A percentile compares a stretch with the other conserved stretches of the same genome.
Conservation (phyloP, 2,888 invertebrate genomes). For the Masnerella sp. region DNA sequence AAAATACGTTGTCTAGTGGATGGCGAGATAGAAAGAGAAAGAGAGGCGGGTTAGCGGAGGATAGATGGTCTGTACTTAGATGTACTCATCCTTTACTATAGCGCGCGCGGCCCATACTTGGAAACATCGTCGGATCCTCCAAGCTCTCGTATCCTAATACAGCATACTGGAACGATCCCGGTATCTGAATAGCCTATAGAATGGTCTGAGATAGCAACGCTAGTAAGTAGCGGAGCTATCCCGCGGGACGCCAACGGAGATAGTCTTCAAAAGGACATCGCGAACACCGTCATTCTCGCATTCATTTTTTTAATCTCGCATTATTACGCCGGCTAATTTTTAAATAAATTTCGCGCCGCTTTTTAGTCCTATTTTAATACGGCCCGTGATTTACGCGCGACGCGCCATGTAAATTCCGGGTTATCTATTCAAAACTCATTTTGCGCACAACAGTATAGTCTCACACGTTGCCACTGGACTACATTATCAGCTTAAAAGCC, state of each 20-base stretch:
- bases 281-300: constrained; percentile 70
- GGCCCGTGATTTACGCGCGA: constrained; percentile 1
- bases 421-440: constrained; percentile 24
- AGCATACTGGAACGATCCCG: constrained; percentile 70
- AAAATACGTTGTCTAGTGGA: constrained; percentile 69
- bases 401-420: constrained; percentile 8
- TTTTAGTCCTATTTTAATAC: constrained; percentile 4
- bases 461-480: constrained; percentile 16
- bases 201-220: constrained; percentile 76
- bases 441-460: constrained; percentile 9
- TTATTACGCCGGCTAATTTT: constrained; percentile 19
- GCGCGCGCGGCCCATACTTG: constrained; percentile 66
- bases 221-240: constrained; percentile 72
- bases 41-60: constrained; percentile 52
- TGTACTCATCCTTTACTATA: constrained; percentile 65
- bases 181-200: constrained; percentile 77
- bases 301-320: constrained; percentile 41
- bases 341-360: constrained; percentile 14
- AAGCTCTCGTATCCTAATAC: constrained; percentile 67
- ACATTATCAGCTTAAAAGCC: constrained; percentile 23
- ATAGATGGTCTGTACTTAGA: constrained; percentile 67
- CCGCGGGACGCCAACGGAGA: constrained; percentile 75
- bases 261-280: constrained; percentile 77
- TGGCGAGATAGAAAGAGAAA: constrained; percentile 40
- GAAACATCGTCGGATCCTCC: constrained; percentile 62